phyloP scores from a whole-genome alignment of 2,797 vertebrate species.

The Holocentrus rufus region DNA sequence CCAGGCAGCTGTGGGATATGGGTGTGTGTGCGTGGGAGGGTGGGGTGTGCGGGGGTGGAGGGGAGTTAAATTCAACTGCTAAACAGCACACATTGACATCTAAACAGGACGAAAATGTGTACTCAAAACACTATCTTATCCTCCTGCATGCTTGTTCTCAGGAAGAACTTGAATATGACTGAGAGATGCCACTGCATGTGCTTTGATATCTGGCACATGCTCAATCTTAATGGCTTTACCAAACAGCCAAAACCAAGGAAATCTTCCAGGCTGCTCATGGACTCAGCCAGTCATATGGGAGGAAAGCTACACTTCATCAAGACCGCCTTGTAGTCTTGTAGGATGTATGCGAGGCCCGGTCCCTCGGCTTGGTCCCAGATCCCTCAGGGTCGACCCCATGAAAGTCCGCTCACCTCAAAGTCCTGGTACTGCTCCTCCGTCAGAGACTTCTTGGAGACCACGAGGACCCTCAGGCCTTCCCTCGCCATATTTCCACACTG shows the following conservation, averaged over 20 bases:
- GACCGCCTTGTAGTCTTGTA: background rate
- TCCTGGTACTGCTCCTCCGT: slow-evolving; percentile 97
- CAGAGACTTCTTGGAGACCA: slow-evolving; percentile 97
- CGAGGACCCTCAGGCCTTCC: slow-evolving; percentile 94
- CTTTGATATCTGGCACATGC: background rate
- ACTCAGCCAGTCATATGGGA: background rate
- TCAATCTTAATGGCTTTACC: background rate
- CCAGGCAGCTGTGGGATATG: slow-evolving; percentile 34
- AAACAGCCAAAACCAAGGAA: background rate
- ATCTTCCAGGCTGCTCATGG: background rate
- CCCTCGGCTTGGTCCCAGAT: background rate
- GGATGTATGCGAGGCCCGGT: background rate
- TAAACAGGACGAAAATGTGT: slow-evolving; percentile 56
- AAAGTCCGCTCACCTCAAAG: slow-evolving; percentile 87
- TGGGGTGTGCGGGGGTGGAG: slow-evolving; percentile 24
- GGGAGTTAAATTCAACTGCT: slow-evolving; percentile 61
- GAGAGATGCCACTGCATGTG: background rate
- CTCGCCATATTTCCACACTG: slow-evolving; percentile 99
- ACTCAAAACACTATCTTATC: slow-evolving; percentile 35
- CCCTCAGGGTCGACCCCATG: background rate
- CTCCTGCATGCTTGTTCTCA: slow-evolving; percentile 42
- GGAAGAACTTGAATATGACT: background rate
- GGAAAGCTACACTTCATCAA: background rate
- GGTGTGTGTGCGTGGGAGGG: slow-evolving; percentile 43
- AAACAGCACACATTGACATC: slow-evolving; percentile 72